Conservation (phyloP, 2,797 vertebrate genomes). For the Lepidocolaptes lacrymiger region DNA sequence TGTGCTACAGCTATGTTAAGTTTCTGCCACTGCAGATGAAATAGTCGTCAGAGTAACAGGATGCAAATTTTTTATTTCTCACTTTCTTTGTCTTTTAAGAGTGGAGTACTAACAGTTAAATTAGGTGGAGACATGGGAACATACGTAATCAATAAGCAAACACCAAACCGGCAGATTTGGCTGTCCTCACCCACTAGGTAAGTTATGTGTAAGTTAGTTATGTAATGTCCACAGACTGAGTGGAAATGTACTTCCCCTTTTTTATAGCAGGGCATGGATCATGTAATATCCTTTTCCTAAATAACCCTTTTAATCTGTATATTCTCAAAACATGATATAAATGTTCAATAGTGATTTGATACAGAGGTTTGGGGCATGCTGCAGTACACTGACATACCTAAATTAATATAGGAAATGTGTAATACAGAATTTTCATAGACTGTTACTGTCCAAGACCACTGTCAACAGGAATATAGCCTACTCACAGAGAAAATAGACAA, state of each 20-base stretch:
- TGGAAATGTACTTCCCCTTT: not conserved
- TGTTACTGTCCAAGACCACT: not conserved
- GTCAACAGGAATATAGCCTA: not conserved
- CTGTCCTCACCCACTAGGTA: slow-evolving; percentile 94
- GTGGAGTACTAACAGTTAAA: slow-evolving; percentile 90
- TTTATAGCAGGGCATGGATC: accelerated
- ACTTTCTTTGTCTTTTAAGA: slow-evolving; percentile 73
- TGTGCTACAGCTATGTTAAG: not conserved
- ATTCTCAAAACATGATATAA: not conserved
- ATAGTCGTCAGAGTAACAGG: not conserved
- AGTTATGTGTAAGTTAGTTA: not conserved
- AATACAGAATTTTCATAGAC: not conserved
- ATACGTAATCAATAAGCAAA: slow-evolving; percentile 97
- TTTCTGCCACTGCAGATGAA: not conserved
- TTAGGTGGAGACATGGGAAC: slow-evolving; percentile 87
- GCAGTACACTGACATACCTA: not conserved
- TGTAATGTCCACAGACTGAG: not conserved
- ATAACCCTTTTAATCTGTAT: not conserved
- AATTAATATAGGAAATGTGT: not conserved
- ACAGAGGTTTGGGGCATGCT: not conserved
- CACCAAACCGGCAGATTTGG: slow-evolving; percentile 96
- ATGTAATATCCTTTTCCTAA: not conserved
- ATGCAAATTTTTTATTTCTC: not conserved
- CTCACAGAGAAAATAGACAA: not conserved
- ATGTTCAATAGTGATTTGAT: not conserved